phyloP scores from a whole-genome alignment of 1,140 invertebrate genomes.

The Pteromalus puparum region DNA sequence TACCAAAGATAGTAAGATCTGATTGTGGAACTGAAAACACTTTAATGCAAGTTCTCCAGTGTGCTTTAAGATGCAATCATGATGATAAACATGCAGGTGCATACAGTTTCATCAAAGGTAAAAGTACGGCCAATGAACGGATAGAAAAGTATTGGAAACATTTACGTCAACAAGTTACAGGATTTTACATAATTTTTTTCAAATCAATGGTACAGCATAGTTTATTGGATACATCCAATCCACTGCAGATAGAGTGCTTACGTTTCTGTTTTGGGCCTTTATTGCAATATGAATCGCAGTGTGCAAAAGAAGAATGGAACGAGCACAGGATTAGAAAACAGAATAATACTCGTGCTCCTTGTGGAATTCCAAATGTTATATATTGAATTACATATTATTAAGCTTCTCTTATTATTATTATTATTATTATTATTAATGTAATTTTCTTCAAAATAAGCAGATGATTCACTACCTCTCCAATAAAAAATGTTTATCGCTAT shows the following conservation, averaged over 20 bases:
- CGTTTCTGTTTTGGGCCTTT: conserved; percentile 36
- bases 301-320: conserved; percentile 23
- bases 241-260: conserved; percentile 36
- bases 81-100: conserved; percentile 2
- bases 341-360: background rate
- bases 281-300: conserved; percentile 15
- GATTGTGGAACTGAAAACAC: conserved; percentile 56
- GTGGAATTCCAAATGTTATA: conserved; percentile 12
- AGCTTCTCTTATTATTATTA: background rate
- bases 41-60: conserved; percentile 27
- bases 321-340: conserved; percentile 23
- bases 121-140: conserved; percentile 42
- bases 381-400: background rate
- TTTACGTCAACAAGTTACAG: conserved; percentile 24
- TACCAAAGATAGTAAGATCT: conserved; percentile 54
- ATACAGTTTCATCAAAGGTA: conserved; percentile 39
- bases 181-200: conserved; percentile 41
- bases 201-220: conserved; percentile 30
- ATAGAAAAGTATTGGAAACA: conserved; percentile 34
- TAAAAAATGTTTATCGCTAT: background rate
- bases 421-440: background rate
- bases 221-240: conserved; percentile 14
- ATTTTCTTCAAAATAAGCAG: too few relatives aligned
- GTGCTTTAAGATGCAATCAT: conserved; percentile 20
- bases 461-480: background rate